Base-by-base conservation (phyloP, 2,888 invertebrate species). In the Andrena bicolor region DNA sequence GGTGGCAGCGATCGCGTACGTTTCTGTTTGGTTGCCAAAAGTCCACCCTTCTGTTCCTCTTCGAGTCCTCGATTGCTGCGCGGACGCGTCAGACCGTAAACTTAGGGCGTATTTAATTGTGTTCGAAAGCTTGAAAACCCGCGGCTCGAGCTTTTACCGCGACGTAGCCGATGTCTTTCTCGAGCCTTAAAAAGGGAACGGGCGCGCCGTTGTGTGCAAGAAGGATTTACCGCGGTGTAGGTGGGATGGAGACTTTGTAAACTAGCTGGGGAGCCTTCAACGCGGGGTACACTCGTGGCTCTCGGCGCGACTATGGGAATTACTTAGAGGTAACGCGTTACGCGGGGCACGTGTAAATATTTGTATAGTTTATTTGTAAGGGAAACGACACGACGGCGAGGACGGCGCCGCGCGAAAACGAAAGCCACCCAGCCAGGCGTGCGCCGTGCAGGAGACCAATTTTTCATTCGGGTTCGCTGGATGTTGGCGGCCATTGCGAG, bases 351-450 rank as follows among this genome's bases (percentile, higher is more conserved):
- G 83, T 92, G 92, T 92, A 92, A 86, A 92, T 92, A 93, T 88
- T 90, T 92, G 92, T 93, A 92, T 92, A 93, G 91, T 87, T 87
- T 76, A 90, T 83, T 84, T 77, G 64, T 80, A 80, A 84, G 75
- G 77, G 35, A 28, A 51, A 30, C 53, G 77, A 30, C 30, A 23
- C 41, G 20, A 53, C 20, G 53, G 6, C 41, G 41, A 41, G 41
- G 16, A 41, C 41, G 16, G 41, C 35, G 80, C 28, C 68, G 53
- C n/a, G 35, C 49, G 53, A 32, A 10, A 2, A 32, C 13, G 13
- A 13, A 6, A 23, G 35, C 28, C 10, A 16, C 30, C 13, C 28
- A 16, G 10, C 35, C 35, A 35, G n/a, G 30, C 41, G 16, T 28
- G 61, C 41, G 61, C 35, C 32, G 63, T 41, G 49, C 41, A 49